Evolutionary conservation across 1,140 invertebrate genomes (phyloP), one percentile per base, ranked within the genome.

Genomic region (Globodera ellingtonae): DNA sequence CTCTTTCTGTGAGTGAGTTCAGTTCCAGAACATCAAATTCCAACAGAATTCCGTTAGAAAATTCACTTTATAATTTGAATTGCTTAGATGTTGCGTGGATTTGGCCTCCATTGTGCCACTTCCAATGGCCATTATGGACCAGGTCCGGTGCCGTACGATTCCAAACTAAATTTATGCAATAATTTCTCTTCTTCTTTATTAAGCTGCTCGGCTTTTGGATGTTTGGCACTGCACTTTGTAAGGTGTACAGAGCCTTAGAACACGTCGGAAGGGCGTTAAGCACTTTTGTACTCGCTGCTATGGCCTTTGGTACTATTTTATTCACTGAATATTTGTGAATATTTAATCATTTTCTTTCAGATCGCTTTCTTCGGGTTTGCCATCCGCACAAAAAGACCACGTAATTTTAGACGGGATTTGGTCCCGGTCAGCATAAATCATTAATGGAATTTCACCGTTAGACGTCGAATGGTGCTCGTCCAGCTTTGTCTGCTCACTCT

Each of bases 71-170:
- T 35, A 35, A 35, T 35, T 35, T 35, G 35, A 35, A 35, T 18
- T 15, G 56, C 0, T 62, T 15, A 62, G 56, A 15, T 89, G 87
- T 71, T 84, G 84, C 67, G 88, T 89, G 6, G 87, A 88, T 50
- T 79, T 88, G 24, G 78, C 86, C 7, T 82, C 80, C 10, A 87
- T 88, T 72, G 76, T 89, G 6, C 87, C 87, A 3, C 72, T 88
- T 21, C 87, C 87, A 44, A 89, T 88, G 88, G 86, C 87, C 5
- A 88, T 88, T 65, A 79, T 89, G 21, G 87, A 88, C 66, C 87
- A 88, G 50, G 75, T 77, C n/a, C 35, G 35, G 35, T 35, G 35
- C 35, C 35, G 35, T 35, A 2, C 35, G 35, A 35, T 35, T 65
- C n/a, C n/a, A 13, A 13, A 21, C 59, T 65, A 56, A n/a, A 21